These are phyloP conservation scores for Neotragus pygmaeus DNA, from an alignment of 2,113 vertebrate species.

Conservation along the genomic window DNA sequence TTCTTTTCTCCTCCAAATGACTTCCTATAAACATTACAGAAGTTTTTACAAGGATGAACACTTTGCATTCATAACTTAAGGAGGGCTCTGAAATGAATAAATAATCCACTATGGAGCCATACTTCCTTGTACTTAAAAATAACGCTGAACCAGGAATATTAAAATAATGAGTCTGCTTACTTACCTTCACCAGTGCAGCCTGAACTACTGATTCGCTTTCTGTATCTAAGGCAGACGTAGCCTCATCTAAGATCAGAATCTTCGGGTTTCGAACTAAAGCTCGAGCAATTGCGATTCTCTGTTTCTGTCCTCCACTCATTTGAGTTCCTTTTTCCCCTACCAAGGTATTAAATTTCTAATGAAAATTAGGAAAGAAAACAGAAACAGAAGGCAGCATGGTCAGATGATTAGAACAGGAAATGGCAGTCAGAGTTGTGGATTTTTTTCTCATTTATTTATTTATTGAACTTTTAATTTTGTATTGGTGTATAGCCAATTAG, in stretches of 20 bases:
- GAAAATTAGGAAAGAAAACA: background rate
- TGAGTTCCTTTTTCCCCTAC: slow-evolving; percentile 76
- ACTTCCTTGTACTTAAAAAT: background rate
- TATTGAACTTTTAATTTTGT: background rate
- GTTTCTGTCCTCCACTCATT: slow-evolving; percentile 73
- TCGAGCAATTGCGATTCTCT: slow-evolving; percentile 71
- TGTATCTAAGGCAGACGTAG: slow-evolving; percentile 75
- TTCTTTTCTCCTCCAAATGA: background rate
- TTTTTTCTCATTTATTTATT: background rate
- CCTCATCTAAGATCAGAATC: slow-evolving; percentile 77
- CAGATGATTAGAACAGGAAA: slow-evolving; percentile 3
- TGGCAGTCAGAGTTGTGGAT: background rate
- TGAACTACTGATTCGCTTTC: slow-evolving; percentile 74
- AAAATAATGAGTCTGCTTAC: background rate
- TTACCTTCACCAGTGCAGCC: slow-evolving; percentile 75
- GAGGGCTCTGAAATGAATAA: background rate
- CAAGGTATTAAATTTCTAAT: slow-evolving; percentile 73
- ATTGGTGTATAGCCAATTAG: background rate
- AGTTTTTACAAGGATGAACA: background rate
- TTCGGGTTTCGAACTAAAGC: slow-evolving; percentile 75
- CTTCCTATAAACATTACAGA: background rate
- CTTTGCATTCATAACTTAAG: background rate
- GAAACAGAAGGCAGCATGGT: background rate
- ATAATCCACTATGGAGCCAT: background rate
- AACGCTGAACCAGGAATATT: background rate